Percentiles rank a stretch among this genome's conserved stretches.
Conservation (phyloP, 2,113 vertebrate species). For the Mastomys natalensis region DNA sequence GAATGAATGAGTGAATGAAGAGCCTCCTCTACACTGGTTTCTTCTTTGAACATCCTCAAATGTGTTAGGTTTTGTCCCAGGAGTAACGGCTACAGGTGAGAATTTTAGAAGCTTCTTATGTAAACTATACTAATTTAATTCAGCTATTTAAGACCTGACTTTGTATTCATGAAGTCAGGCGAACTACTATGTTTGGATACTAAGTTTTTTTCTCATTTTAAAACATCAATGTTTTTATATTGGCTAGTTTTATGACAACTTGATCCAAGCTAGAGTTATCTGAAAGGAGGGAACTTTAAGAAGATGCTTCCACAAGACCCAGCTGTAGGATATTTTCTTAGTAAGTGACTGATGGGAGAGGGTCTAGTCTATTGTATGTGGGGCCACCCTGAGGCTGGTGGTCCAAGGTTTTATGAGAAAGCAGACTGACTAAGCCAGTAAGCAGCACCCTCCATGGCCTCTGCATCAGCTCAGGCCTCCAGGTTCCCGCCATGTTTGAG, state of each 20-base stretch:
- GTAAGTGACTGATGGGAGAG: not conserved
- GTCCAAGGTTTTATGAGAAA: not conserved
- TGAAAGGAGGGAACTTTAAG: not conserved
- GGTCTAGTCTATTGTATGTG: not conserved
- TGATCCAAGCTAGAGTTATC: not conserved
- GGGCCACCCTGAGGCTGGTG: not conserved
- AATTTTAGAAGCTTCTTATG: not conserved
- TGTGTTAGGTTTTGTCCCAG: not conserved
- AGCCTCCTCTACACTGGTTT: not conserved
- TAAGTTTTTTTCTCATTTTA: slow-evolving; percentile 4
- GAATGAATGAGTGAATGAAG: not conserved
- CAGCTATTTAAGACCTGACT: not conserved
- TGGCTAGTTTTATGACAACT: not conserved
- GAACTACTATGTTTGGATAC: not conserved
- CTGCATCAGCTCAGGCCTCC: not conserved
- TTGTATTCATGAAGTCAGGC: not conserved
- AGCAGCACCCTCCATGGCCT: not conserved
- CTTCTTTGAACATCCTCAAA: not conserved
- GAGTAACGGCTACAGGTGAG: not conserved
- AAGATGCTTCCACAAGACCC: not conserved
- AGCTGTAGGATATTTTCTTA: not conserved
- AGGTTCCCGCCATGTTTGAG: not conserved
- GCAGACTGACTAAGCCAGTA: not conserved
- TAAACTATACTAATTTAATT: not conserved
- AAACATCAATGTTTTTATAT: not conserved